Evolutionary conservation across 2,888 invertebrate species (phyloP).

Genomic region (Catocala sponsa): DNA sequence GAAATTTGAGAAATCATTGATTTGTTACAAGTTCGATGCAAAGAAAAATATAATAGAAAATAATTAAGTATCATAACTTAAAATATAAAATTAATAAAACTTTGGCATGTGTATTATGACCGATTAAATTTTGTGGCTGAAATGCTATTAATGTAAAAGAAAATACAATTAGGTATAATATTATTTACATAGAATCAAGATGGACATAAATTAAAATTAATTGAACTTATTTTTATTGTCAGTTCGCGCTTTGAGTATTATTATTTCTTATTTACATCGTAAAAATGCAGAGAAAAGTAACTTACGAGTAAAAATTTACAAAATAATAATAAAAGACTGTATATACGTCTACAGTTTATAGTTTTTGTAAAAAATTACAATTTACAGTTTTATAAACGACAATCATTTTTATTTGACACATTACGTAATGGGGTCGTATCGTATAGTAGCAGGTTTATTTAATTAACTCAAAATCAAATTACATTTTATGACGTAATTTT

Average conservation of each 20-base stretch:
- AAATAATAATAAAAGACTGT: conserved; percentile 53
- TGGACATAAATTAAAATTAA: conserved; percentile 74
- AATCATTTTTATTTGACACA: conserved; percentile 49
- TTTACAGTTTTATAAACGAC: conserved; percentile 46
- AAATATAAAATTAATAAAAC: conserved; percentile 84
- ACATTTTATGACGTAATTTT: conserved; percentile 13
- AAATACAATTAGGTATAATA: conserved; percentile 71
- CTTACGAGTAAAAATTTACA: conserved; percentile 55
- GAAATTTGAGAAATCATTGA: conserved; percentile 45
- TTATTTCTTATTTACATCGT: conserved; percentile 76
- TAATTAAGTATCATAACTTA: conserved; percentile 80
- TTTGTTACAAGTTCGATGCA: conserved; percentile 72
- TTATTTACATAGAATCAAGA: conserved; percentile 75
- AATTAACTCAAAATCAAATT: conserved; percentile 24
- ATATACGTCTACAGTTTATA: conserved; percentile 40
- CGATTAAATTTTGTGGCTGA: conserved; percentile 85
- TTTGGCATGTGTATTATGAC: conserved; percentile 87
- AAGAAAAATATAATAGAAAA: conserved; percentile 68
- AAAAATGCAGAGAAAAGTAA: conserved; percentile 65
- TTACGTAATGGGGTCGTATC: conserved; percentile 46
- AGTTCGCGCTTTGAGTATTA: conserved; percentile 87
- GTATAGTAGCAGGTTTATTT: conserved; percentile 27
- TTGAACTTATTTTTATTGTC: conserved; percentile 85
- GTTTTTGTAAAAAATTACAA: conserved; percentile 46
- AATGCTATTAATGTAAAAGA: conserved; percentile 78